Conservation (phyloP, 2,888 invertebrate genomes). For the Clostera curtula region DNA sequence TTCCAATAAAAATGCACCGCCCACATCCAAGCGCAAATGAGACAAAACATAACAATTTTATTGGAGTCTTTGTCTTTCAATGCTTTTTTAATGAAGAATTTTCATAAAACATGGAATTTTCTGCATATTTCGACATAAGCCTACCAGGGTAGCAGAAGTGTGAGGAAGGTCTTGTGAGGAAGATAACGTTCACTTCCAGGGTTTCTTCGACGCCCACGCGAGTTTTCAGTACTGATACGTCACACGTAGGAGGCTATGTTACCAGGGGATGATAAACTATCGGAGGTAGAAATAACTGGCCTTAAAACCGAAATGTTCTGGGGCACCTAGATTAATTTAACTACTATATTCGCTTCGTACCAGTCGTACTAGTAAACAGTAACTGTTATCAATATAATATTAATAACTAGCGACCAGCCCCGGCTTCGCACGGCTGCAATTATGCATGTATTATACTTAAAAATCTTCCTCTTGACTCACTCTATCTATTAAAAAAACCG, state of each 20-base stretch:
- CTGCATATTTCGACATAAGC: slow-evolving; percentile 57
- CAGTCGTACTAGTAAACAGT: no score
- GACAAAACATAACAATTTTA: slow-evolving; percentile 13
- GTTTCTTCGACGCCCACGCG: slow-evolving; percentile 2
- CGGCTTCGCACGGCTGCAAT: no score
- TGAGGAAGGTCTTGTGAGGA: slow-evolving; percentile 10
- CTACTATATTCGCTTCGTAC: no score
- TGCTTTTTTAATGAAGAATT: slow-evolving; percentile 26
- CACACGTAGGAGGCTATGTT: slow-evolving; percentile 31
- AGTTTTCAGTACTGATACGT: slow-evolving; percentile 22
- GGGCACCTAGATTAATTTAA: no score
- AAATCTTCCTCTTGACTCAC: no score
- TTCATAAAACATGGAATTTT: slow-evolving; percentile 61
- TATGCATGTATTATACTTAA: no score
- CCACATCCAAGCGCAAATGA: slow-evolving; percentile 6
- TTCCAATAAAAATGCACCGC: no score
- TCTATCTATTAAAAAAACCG: no score
- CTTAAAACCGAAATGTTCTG: background rate
- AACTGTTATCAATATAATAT: no score
- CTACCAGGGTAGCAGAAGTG: slow-evolving; percentile 38
- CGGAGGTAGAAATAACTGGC: background rate
- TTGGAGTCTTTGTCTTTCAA: slow-evolving; percentile 16
- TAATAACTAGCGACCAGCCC: no score
- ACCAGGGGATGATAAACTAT: slow-evolving; percentile 31
- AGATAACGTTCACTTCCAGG: slow-evolving; percentile 3